Conservation (phyloP, 1,140 invertebrate species). For the Contarinia nasturtii region DNA sequence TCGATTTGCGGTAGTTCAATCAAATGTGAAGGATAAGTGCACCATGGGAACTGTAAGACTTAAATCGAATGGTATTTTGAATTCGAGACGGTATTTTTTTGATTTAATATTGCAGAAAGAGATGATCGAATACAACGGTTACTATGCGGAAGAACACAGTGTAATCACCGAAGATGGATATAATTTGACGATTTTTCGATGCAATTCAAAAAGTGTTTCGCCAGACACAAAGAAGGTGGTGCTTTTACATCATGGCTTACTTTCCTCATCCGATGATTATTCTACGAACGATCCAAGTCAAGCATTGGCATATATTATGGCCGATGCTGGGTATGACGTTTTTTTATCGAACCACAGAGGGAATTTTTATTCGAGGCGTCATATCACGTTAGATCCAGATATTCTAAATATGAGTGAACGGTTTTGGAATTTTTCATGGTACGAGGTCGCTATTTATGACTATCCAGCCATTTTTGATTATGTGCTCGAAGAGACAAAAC, state of each 20-base stretch:
- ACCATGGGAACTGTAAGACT: too few species aligned
- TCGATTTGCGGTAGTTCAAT: too few species aligned
- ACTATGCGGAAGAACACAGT: constrained; percentile 26
- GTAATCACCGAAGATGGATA: constrained; percentile 26
- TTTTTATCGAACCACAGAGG: constrained; percentile 56
- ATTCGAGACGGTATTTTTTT: not conserved
- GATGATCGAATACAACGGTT: constrained; percentile 20
- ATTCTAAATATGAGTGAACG: constrained; percentile 17
- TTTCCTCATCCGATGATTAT: constrained; percentile 28
- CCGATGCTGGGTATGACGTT: constrained; percentile 48
- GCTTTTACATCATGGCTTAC: constrained; percentile 37
- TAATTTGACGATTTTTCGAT: constrained; percentile 21
- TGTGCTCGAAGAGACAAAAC: constrained; percentile 30
- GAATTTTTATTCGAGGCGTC: constrained; percentile 43
- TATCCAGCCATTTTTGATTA: constrained; percentile 57
- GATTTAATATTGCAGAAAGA: not conserved
- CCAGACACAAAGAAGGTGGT: constrained; percentile 12
- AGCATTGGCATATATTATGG: constrained; percentile 36
- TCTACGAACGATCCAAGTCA: constrained; percentile 34
- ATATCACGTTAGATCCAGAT: constrained; percentile 28
- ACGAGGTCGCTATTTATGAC: constrained; percentile 57
- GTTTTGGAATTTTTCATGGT: constrained; percentile 36
- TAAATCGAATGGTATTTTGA: too few species aligned
- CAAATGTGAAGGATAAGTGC: too few species aligned
- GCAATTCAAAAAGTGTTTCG: not conserved